These are phyloP conservation scores for Cydia fagiglandana DNA, from an alignment of 1,140 invertebrate species.

Conservation along the genomic window DNA sequence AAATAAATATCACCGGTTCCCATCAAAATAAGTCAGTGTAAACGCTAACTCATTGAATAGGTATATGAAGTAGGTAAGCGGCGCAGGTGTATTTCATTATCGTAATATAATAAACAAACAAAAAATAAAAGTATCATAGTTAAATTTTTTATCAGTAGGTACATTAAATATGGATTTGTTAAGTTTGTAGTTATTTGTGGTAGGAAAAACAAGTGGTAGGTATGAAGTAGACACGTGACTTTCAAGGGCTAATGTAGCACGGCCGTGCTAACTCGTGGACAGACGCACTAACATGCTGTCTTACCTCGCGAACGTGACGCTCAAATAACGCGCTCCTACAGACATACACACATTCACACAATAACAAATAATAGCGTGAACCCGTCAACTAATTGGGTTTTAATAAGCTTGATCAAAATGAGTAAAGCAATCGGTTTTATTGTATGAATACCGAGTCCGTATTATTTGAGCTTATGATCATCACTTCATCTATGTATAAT, in stretches of 20 bases:
- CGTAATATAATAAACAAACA: neutral
- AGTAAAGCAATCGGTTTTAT: neutral
- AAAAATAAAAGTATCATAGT: neutral
- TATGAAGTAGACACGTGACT: neutral
- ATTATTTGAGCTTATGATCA: neutral
- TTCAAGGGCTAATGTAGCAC: constrained; percentile 5
- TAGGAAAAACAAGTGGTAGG: neutral
- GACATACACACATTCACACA: neutral
- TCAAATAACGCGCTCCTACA: neutral
- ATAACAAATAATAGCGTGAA: neutral
- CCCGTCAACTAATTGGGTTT: neutral
- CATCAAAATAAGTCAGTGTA: neutral
- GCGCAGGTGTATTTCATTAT: neutral
- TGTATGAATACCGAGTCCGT: neutral
- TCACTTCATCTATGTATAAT: neutral
- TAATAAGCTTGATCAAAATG: neutral
- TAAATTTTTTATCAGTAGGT: neutral
- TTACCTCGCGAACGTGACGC: neutral
- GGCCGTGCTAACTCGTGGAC: neutral
- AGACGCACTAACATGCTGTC: neutral
- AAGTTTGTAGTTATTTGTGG: neutral
- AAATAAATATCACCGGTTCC: neutral
- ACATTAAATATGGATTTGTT: neutral
- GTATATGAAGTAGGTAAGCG: neutral
- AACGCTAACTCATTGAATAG: neutral